phyloP scores from a whole-genome alignment of 1,140 invertebrate genomes.

The Drosophila nigrodunni region DNA sequence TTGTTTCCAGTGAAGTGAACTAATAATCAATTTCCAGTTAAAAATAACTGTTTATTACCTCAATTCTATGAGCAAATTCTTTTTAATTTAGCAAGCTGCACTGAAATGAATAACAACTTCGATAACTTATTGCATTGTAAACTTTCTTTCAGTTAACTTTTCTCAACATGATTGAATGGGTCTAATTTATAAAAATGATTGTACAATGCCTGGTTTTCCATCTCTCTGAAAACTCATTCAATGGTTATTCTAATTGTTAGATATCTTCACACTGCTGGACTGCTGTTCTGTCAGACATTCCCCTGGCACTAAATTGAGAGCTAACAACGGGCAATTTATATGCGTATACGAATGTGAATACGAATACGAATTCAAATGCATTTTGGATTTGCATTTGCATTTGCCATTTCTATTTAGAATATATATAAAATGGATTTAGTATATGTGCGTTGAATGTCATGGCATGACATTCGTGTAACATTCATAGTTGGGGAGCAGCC shows the following conservation, averaged over 20 bases:
- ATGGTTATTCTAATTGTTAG: conserved; percentile 38
- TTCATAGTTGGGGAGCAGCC: conserved; percentile 42
- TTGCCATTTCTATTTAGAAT: conserved; percentile 20
- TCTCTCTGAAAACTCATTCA: background rate
- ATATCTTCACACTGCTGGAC: conserved; percentile 23
- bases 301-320: conserved; percentile 24
- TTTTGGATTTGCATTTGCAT: conserved; percentile 21
- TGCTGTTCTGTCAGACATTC: background rate
- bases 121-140: background rate
- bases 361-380: conserved; percentile 22
- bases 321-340: conserved; percentile 41
- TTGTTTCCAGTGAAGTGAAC: too few relatives aligned
- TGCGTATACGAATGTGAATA: background rate
- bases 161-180: conserved; percentile 31
- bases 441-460: conserved; percentile 29
- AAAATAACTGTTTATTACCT: too few relatives aligned
- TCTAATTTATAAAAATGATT: conserved; percentile 32
- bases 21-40: too few relatives aligned
- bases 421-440: background rate
- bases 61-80: background rate
- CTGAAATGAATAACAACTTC: background rate
- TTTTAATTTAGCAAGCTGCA: conserved; percentile 1
- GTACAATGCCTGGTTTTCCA: conserved; percentile 9
- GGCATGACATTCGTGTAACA: conserved; percentile 46
- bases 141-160: background rate